These are phyloP conservation scores for Osmerus mordax DNA, from an alignment of 2,113 vertebrate species.

Conservation along the genomic window DNA sequence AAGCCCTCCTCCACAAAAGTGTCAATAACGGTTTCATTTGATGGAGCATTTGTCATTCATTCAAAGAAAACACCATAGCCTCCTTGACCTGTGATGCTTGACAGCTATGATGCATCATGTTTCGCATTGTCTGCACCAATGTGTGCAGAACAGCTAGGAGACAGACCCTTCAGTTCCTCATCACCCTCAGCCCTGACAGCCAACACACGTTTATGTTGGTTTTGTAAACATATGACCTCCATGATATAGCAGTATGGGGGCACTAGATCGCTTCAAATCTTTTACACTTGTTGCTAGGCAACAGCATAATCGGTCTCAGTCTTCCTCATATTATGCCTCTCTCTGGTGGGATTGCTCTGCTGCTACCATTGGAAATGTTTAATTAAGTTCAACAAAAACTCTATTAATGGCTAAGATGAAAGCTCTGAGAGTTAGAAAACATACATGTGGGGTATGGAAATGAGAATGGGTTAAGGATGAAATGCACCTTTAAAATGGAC, in stretches of 20 bases:
- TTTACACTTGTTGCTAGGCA: conserved; percentile 79
- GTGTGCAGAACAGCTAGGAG: neutral
- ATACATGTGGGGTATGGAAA: conserved; percentile 16
- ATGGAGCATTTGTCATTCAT: conserved; percentile 22
- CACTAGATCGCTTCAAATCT: conserved; percentile 72
- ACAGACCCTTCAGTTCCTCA: conserved; percentile 32
- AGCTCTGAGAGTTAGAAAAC: conserved; percentile 55
- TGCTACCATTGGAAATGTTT: conserved; percentile 69
- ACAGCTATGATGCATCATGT: conserved; percentile 20
- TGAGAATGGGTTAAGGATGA: conserved; percentile 26
- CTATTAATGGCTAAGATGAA: conserved; percentile 66
- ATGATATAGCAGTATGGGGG: conserved; percentile 65
- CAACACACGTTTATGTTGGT: conserved; percentile 55
- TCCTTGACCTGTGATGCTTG: conserved; percentile 19
- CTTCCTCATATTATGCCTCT: conserved; percentile 52
- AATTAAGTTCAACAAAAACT: conserved; percentile 73
- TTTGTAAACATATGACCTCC: conserved; percentile 70
- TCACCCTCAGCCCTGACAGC: conserved; percentile 43
- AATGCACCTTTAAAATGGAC: conserved; percentile 35
- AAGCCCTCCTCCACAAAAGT: conserved; percentile 27
- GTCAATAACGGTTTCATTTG: conserved; percentile 17
- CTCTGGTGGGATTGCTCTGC: conserved; percentile 66
- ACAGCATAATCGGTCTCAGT: conserved; percentile 71
- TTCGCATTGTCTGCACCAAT: conserved; percentile 29
- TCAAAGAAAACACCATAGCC: conserved; percentile 20